Base-by-base conservation (phyloP, 2,888 invertebrate genomes). In the Seira sanloemensis region DNA sequence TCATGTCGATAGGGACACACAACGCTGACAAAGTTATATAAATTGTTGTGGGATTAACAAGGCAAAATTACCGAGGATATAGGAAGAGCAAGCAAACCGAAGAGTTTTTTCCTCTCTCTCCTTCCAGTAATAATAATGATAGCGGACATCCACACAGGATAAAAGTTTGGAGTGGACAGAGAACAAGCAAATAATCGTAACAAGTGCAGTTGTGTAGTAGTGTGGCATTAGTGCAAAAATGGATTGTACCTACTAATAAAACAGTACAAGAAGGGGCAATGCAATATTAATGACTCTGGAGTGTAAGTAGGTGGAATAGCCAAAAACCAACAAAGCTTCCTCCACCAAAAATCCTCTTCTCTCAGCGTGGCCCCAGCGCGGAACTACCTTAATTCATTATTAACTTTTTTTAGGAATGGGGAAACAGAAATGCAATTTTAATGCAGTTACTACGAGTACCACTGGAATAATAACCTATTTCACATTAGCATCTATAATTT, bases 31-130 rank as follows among this genome's bases (percentile, higher is more conserved):
- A n/a, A 25, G 27, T 69, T 27, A 69, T 69, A n/a, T n/a, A 37
- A 69, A 69, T 27, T 27, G 69, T 37, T 27, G 69, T 2, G 19
- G 21, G 4, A 9, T 69, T 69, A 69, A 69, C 69, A 69, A 69
- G 69, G 2, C n/a, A 19, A 69, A 69, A 69, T 69, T 69, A 23
- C 1, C 19, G 37, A 69, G 69, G 27, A 68, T 26, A 26, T 68
- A 26, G 16, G 58, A 62, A 62, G 19, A 2, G 62, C 62, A 62
- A 62, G 21, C 62, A 62, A 62, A 19, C 23, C 37, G 37, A n/a
- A n/a, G n/a, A n/a, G n/a, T 62, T 62, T n/a, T 12, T 62, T 62
- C 62, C 19, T 62, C 19, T 21, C 21, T 21, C 7, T 37, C 5
- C 12, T 5, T 62, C 21, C 62, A 62, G n/a, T n/a, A n/a, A n/a